Base-by-base conservation (phyloP, 2,113 vertebrate species). In the Eurypyga helias region DNA sequence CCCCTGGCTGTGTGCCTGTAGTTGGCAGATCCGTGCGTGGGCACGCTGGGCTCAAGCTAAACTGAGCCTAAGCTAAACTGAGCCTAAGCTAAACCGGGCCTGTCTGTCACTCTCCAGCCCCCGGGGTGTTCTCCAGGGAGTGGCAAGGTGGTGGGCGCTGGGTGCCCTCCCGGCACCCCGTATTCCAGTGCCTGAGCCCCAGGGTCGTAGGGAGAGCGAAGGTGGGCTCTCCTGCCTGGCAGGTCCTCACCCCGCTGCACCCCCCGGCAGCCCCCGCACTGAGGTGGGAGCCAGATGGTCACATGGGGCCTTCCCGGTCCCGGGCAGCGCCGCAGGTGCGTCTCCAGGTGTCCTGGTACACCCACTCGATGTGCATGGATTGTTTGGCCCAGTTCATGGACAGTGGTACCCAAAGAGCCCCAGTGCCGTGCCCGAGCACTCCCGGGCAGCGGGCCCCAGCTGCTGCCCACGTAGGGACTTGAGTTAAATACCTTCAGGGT, bases 351-450 rank as follows among this genome's bases (percentile, higher is more conserved):
- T n/a, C 51, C 49, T 8, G 9, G 8, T 25, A 5, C 8, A 7
- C 48, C 20, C 1, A 1, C 48, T 58, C 3, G 0, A 2, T 20
- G 36, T 5, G 0, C 1, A 0, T 0, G 1, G 45, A 51, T 16
- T 46, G 28, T 7, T 26, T n/a, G 62, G 17, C 49, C 10, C 10
- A 0, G 21, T 31, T 31, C 5, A 9, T 60, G 36, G 61, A 34
- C 26, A n/a, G 43, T 1, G 1, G 28, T n/a, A 43, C 36, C 25
- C 20, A 25, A 17, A 16, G 55, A 31, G 29, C 54, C 5, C 17
- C 64, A 51, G 55, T 36, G 57, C 57, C 0, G 3, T 24, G 25
- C 24, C 13, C 4, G 36, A 5, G 57, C 2, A 2, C 57, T 17
- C 11, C 49, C 33, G 15, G 6, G 12, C 36, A n/a, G 26, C 6